A percentile compares a stretch with the other conserved stretches of the same genome.
phyloP scores from a whole-genome alignment of 1,140 invertebrate genomes.

The Bombus confusus region DNA sequence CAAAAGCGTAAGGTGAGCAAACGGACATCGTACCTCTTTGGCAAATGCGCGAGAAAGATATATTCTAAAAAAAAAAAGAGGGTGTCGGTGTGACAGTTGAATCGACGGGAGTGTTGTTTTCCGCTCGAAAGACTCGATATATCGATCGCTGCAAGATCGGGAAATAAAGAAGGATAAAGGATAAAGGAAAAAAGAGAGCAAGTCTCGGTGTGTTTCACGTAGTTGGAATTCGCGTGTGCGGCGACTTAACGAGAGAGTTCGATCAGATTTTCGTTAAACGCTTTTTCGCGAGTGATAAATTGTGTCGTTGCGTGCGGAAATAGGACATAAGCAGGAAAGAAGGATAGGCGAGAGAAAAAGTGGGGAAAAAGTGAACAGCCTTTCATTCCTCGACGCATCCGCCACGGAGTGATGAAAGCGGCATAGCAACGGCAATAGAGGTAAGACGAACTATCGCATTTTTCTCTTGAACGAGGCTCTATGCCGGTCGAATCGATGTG shows the following conservation, averaged over 20 bases:
- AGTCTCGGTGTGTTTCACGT: not conserved
- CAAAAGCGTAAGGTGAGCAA: not conserved
- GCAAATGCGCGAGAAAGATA: not conserved
- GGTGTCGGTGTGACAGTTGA: not conserved
- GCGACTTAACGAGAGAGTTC: conserved; percentile 18
- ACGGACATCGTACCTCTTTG: not conserved
- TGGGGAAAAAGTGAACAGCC: not conserved
- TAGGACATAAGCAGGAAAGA: not conserved
- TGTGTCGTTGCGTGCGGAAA: conserved; percentile 45
- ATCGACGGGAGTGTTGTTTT: conserved; percentile 13
- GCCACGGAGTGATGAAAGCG: conserved; percentile 29
- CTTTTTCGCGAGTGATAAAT: conserved; percentile 64
- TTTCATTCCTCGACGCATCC: not conserved
- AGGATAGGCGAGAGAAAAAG: not conserved
- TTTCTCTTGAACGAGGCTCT: conserved; percentile 18
- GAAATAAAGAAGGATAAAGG: not conserved
- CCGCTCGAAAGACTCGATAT: conserved; percentile 6
- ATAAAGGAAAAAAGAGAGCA: no score
- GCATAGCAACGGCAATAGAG: conserved; percentile 43
- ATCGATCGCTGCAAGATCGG: conserved; percentile 10
- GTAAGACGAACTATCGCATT: conserved; percentile 32
- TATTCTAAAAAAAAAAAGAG: not conserved
- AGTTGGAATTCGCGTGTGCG: conserved; percentile 32
- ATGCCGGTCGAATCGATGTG: conserved; percentile 36
- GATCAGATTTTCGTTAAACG: conserved; percentile 37